Evolutionary conservation across 2,888 invertebrate species (phyloP), one percentile per base, ranked within the genome.

Genomic region (Malachius bipustulatus): DNA sequence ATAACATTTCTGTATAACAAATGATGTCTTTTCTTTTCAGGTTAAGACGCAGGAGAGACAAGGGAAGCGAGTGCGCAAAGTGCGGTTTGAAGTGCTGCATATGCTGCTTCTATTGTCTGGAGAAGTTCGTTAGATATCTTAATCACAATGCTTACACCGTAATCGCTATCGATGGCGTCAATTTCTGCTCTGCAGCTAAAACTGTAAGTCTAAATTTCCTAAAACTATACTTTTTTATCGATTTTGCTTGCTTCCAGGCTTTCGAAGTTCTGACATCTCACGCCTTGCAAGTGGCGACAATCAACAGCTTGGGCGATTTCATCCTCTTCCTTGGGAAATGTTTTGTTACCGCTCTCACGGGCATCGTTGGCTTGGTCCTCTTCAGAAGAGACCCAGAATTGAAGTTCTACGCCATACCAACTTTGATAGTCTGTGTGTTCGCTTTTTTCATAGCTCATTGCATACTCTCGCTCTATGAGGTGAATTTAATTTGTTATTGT

Each of bases 71-170:
- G 32, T 81, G 79, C 48, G 78, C 83, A 0, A 71, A 76, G 38
- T 85, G 83, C 54, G 72, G 79, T 28, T 64, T 81, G 8, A 81
- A 78, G 54, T 77, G 82, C 50, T 91, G 93, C 50, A 82, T 84
- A 45, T 91, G 91, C 52, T 90, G 91, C 51, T 82, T 93, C 52
- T 87, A 82, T 61, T 82, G 87, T 52, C 69, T 94, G 45, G 94
- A 94, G 58, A 88, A 82, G 57, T 90, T 90, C 55, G 81, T 94
- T 44, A 76, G 85, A 19, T 93, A 84, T 55, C 70, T 96, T 54
- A 91, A 91, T 62, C 89, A 90, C 56, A 94, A 94, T 60, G 93
- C 93, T 1, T 94, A 93, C 56, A 90, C 91, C 1, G 84, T 93
- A 31, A 82, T 93, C 40, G 89, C 91, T 6, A 89, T 93, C 50